A percentile compares a stretch with the other conserved stretches of the same genome.
phyloP scores from a whole-genome alignment of 2,113 vertebrate species.

The Cyprinodon brontotheroides region DNA sequence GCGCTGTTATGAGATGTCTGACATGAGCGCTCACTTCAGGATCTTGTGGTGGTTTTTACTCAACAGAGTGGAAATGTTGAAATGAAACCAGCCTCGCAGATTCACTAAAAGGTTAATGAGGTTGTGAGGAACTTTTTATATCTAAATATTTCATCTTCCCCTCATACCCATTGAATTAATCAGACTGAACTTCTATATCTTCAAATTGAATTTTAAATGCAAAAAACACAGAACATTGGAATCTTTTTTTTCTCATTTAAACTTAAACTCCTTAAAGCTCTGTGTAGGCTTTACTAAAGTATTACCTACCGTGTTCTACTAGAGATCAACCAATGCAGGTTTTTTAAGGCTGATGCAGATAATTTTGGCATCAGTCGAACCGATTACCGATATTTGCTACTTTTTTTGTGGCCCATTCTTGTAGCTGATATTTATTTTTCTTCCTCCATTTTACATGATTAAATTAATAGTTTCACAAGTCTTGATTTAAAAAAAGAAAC shows the following conservation, averaged over 20 bases:
- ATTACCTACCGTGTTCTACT: too few relatives aligned
- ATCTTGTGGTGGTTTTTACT: neutral
- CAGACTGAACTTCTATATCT: neutral
- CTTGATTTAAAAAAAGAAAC: too few relatives aligned
- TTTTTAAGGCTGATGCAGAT: too few relatives aligned
- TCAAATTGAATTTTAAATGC: neutral
- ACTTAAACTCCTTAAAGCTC: too few relatives aligned
- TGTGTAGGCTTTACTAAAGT: too few relatives aligned
- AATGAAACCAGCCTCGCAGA: slow-evolving; percentile 10
- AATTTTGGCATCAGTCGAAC: too few relatives aligned
- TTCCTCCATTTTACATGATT: too few relatives aligned
- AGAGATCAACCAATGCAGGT: too few relatives aligned
- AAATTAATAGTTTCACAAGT: too few relatives aligned
- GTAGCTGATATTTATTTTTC: too few relatives aligned
- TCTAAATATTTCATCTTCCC: neutral
- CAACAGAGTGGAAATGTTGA: slow-evolving; percentile 32
- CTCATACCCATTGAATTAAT: neutral
- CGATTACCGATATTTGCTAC: too few relatives aligned
- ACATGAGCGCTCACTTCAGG: slow-evolving; percentile 20
- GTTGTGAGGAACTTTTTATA: neutral
- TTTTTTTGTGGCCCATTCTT: too few relatives aligned
- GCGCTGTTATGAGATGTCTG: slow-evolving; percentile 11
- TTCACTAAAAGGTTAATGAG: slow-evolving; percentile 7
- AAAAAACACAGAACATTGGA: neutral
- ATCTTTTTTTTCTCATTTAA: neutral